Conservation (phyloP, 2,113 vertebrate genomes). For the Smithornis capensis region DNA sequence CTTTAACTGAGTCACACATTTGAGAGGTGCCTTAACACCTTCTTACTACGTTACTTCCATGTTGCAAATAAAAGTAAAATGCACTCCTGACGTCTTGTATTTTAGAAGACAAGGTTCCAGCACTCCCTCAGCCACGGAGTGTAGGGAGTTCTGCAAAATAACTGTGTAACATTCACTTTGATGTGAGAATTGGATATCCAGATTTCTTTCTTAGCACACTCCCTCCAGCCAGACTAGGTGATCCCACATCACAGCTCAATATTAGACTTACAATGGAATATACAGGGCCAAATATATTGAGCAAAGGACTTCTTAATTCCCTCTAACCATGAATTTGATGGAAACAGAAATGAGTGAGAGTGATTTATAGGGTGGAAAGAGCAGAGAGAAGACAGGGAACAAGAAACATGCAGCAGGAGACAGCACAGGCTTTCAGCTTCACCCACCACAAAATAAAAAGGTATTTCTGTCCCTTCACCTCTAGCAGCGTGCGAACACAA, state of each 20-base stretch:
- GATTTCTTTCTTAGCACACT: rapidly evolving
- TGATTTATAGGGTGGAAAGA: rapidly evolving
- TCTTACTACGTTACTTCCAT: background rate
- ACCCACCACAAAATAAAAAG: rapidly evolving
- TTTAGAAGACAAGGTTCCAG: background rate
- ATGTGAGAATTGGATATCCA: rapidly evolving
- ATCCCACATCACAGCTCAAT: background rate
- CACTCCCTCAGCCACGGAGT: rapidly evolving
- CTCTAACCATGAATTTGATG: too few relatives aligned
- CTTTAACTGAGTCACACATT: background rate
- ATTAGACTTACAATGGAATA: background rate
- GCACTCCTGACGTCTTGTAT: rapidly evolving
- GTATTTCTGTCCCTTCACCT: background rate
- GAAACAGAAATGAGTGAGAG: rapidly evolving
- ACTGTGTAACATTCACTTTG: rapidly evolving
- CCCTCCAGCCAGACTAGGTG: background rate
- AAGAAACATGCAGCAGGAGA: background rate
- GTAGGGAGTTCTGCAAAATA: background rate
- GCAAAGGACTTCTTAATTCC: background rate
- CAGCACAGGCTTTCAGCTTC: background rate
- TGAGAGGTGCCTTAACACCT: background rate
- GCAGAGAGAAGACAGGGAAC: background rate
- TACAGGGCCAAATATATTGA: background rate
- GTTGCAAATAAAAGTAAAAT: background rate
- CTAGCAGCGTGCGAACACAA: rapidly evolving